These are phyloP conservation scores for Okapia johnstoni DNA, from an alignment of 2,113 vertebrate species.

Conservation along the genomic window DNA sequence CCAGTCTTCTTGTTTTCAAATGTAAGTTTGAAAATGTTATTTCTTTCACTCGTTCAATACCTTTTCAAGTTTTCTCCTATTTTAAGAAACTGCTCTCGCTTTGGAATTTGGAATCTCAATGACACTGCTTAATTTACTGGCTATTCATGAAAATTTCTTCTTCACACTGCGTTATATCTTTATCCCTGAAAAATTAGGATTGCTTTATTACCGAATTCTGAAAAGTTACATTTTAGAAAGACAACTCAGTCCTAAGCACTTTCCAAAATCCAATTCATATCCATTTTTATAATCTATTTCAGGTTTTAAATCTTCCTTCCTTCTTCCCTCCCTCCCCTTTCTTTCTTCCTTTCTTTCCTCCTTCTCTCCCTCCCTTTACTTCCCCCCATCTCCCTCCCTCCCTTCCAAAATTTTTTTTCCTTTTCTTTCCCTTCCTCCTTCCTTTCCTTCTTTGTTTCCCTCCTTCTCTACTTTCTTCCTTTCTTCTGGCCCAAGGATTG, in stretches of 20 bases:
- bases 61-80: not conserved
- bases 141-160: conserved; percentile 10
- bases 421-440: not conserved
- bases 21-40: not conserved
- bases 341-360: not conserved
- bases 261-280: conserved; percentile 4
- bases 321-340: not conserved
- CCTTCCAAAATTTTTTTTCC: not conserved
- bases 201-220: not conserved
- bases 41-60: conserved; percentile 4
- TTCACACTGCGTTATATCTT: not conserved
- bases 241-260: not conserved
- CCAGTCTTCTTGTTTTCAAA: conserved; percentile 7
- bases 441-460: not conserved
- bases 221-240: conserved; percentile 14
- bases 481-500: not conserved
- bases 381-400: not conserved
- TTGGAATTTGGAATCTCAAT: conserved; percentile 16
- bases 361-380: not conserved
- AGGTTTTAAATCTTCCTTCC: not conserved
- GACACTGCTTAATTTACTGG: not conserved
- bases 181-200: not conserved
- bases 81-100: not conserved
- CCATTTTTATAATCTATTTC: not conserved
- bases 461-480: not conserved